Percentiles rank a stretch among this genome's conserved stretches.
These are phyloP conservation scores for Penaeus japonicus DNA, from an alignment of 1,140 invertebrate species.

Conservation along the genomic window DNA sequence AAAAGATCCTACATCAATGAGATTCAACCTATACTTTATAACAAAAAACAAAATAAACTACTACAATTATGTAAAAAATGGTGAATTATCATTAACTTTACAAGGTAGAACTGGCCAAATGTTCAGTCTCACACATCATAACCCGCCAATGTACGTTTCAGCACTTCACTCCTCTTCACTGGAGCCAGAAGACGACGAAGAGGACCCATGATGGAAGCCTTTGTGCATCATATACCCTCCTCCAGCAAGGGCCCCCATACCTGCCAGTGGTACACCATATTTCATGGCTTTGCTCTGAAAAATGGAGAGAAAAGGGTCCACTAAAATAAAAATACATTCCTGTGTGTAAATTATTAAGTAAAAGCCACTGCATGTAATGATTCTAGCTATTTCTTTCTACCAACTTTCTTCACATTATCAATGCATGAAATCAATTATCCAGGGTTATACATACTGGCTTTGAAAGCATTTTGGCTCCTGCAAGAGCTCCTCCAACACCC, in stretches of 20 bases:
- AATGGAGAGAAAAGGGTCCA: neutral
- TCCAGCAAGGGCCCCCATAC: neutral
- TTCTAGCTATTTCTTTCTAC: neutral
- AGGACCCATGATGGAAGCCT: neutral
- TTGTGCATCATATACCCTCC: neutral
- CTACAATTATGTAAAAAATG: no score
- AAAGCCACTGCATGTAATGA: neutral
- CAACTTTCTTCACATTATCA: neutral
- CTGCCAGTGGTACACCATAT: constrained; percentile 29
- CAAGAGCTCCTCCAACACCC: constrained; percentile 1
- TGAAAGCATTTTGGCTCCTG: constrained; percentile 9
- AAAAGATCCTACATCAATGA: no score
- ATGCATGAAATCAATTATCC: neutral
- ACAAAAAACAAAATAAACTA: no score
- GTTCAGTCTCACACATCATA: no score
- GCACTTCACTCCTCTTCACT: neutral
- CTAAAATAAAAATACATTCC: neutral
- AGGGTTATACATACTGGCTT: constrained; percentile 17
- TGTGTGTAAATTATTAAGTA: neutral
- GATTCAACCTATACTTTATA: no score
- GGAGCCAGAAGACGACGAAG: neutral
- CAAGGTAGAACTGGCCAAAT: no score
- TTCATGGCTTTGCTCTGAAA: constrained; percentile 23
- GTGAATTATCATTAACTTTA: no score
- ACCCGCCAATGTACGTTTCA: no score